Percentiles rank a stretch among this genome's conserved stretches.
Evolutionary conservation across 2,888 invertebrate genomes (phyloP).

Genomic region (Athripsodes cinereus): DNA sequence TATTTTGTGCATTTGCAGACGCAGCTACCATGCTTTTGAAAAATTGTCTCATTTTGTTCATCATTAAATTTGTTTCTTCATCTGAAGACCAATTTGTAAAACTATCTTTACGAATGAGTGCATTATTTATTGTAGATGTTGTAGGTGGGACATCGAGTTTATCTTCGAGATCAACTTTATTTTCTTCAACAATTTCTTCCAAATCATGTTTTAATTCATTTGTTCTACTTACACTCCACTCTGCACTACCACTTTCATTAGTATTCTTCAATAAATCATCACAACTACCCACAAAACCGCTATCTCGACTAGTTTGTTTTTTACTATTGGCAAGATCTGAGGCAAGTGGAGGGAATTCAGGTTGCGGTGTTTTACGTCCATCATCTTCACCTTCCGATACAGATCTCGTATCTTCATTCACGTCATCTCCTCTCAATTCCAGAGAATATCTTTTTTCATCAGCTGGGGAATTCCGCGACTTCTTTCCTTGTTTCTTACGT

Average conservation of each 20-base stretch:
- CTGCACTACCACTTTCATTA: constrained; percentile 38
- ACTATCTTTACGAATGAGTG: constrained; percentile 76
- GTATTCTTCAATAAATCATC: constrained; percentile 73
- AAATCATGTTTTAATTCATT: constrained; percentile 49
- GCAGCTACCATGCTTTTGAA: constrained; percentile 86
- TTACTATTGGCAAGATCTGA: constrained; percentile 58
- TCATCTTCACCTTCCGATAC: constrained; percentile 61
- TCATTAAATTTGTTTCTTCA: constrained; percentile 91
- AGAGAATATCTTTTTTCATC: constrained; percentile 60
- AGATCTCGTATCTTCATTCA: constrained; percentile 51
- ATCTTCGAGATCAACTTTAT: constrained; percentile 50
- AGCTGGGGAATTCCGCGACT: constrained; percentile 52
- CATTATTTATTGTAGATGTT: constrained; percentile 45
- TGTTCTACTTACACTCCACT: constrained; percentile 30
- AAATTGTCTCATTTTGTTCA: constrained; percentile 90
- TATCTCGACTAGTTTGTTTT: constrained; percentile 80
- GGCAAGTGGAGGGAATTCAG: constrained; percentile 54
- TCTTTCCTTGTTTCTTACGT: constrained; percentile 73
- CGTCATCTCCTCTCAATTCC: constrained; percentile 56
- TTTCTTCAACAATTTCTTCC: constrained; percentile 57
- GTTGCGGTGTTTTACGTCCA: constrained; percentile 62
- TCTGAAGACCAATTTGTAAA: constrained; percentile 94
- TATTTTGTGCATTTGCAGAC: constrained; percentile 42
- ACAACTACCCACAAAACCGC: constrained; percentile 83
- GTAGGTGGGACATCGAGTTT: constrained; percentile 49